These are phyloP conservation scores for Salvator merianae DNA, from an alignment of 2,113 vertebrate genomes.

Conservation along the genomic window DNA sequence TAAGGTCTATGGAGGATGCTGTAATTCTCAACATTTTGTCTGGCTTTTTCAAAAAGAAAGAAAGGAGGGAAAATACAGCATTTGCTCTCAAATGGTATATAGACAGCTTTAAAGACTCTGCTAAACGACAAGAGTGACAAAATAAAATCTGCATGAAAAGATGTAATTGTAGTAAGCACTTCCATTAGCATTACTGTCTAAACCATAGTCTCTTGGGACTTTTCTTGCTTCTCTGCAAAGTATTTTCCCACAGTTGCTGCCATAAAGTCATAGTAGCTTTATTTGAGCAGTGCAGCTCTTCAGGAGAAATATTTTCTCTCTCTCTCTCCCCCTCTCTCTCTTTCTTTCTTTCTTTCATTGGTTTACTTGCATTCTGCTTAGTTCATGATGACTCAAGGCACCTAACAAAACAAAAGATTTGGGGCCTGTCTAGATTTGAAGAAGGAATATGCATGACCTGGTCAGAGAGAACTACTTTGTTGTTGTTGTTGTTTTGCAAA, in stretches of 20 bases:
- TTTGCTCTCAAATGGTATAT: neutral
- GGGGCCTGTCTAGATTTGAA: neutral
- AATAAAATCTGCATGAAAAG: constrained; percentile 40
- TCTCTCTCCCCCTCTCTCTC: too few species aligned
- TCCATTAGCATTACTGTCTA: constrained; percentile 23
- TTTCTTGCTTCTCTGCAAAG: constrained; percentile 12
- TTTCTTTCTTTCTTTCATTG: too few species aligned
- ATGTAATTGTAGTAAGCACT: constrained; percentile 35
- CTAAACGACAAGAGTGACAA: constrained; percentile 37
- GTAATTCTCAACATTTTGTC: constrained; percentile 15
- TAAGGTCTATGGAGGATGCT: neutral
- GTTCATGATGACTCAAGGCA: too few species aligned
- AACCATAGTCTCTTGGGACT: constrained; percentile 41
- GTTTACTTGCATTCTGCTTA: too few species aligned
- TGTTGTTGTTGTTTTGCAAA: too few species aligned
- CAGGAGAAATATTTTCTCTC: neutral
- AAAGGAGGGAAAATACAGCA: constrained; percentile 6
- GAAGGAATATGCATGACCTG: neutral
- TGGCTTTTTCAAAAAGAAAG: constrained; percentile 29
- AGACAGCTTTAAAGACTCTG: constrained; percentile 41
- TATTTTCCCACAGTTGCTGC: constrained; percentile 21
- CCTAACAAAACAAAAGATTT: neutral
- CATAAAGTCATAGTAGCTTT: neutral
- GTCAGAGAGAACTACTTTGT: too few species aligned
- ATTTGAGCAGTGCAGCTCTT: constrained; percentile 1